phyloP scores from a whole-genome alignment of 2,797 vertebrate genomes.

The Melanotaenia boesemani region DNA sequence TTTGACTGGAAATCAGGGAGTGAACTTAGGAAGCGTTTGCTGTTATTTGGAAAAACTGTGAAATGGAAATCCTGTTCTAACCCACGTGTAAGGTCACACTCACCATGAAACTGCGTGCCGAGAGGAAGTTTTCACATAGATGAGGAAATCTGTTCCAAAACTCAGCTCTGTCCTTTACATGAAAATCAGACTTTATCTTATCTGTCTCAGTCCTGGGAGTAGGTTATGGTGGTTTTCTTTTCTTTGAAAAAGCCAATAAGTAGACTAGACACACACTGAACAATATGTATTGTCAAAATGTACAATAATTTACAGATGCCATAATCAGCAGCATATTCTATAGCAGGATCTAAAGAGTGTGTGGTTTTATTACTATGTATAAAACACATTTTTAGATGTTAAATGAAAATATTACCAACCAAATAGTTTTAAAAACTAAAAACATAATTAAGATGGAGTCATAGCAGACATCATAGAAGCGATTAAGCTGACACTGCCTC shows the following conservation, averaged over 20 bases:
- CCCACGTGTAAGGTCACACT: constrained; percentile 57
- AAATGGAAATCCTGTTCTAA: constrained; percentile 76
- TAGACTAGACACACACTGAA: constrained; percentile 22
- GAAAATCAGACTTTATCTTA: not conserved
- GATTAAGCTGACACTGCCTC: not conserved
- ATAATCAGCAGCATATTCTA: constrained; percentile 38
- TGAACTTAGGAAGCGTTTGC: constrained; percentile 57
- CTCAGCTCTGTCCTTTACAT: constrained; percentile 18
- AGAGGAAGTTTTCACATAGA: constrained; percentile 58
- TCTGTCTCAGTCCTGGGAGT: not conserved
- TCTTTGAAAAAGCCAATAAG: not conserved
- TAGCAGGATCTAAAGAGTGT: not conserved
- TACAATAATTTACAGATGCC: constrained; percentile 54
- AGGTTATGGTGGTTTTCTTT: not conserved
- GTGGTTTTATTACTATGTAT: not conserved
- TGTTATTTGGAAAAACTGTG: constrained; percentile 65
- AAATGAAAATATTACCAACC: constrained; percentile 15
- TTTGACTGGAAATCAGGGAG: constrained; percentile 64
- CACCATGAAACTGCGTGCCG: constrained; percentile 28
- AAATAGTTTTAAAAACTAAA: constrained; percentile 20
- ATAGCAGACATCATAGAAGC: constrained; percentile 14
- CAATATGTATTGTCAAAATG: constrained; percentile 61
- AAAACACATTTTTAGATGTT: not conserved
- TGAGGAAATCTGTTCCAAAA: constrained; percentile 60
- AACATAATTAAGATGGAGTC: constrained; percentile 32